These are phyloP conservation scores for Lepidurus couesii DNA, from an alignment of 1,140 invertebrate genomes.

Conservation along the genomic window DNA sequence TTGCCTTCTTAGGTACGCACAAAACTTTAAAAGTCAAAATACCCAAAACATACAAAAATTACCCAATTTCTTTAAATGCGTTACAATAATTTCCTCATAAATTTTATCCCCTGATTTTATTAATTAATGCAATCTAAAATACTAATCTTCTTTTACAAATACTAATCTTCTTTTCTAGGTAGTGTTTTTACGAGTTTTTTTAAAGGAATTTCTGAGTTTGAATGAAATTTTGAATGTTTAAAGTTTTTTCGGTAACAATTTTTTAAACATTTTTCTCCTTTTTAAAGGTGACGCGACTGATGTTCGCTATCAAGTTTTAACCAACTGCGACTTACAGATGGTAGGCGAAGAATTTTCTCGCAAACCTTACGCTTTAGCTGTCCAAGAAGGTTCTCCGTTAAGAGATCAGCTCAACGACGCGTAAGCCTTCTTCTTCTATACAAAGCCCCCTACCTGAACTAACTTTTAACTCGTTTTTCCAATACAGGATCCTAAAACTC, in stretches of 20 bases:
- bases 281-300: slow-evolving; percentile 78
- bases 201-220: no score
- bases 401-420: slow-evolving; percentile 87
- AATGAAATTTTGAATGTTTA: neutral
- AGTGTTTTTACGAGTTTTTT: no score
- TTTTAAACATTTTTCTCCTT: slow-evolving; percentile 25
- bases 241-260: neutral
- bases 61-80: neutral
- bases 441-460: slow-evolving; percentile 3
- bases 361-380: slow-evolving; percentile 93
- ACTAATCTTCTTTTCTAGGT: neutral
- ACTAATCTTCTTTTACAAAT: neutral
- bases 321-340: slow-evolving; percentile 82
- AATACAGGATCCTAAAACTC: slow-evolving; percentile 76
- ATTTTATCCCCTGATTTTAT: neutral
- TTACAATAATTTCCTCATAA: slow-evolving; percentile 1
- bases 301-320: slow-evolving; percentile 77
- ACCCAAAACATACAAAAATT: slow-evolving; percentile 23
- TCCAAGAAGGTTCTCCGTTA: slow-evolving; percentile 89
- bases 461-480: slow-evolving; percentile 16
- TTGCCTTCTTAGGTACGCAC: slow-evolving; percentile 75
- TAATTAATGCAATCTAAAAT: slow-evolving; percentile 7
- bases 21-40: neutral
- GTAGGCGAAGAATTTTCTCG: slow-evolving; percentile 92
- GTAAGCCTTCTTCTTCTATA: slow-evolving; percentile 52